These are phyloP conservation scores for Harpalus rubripes DNA, from an alignment of 2,888 invertebrate genomes.

Conservation along the genomic window DNA sequence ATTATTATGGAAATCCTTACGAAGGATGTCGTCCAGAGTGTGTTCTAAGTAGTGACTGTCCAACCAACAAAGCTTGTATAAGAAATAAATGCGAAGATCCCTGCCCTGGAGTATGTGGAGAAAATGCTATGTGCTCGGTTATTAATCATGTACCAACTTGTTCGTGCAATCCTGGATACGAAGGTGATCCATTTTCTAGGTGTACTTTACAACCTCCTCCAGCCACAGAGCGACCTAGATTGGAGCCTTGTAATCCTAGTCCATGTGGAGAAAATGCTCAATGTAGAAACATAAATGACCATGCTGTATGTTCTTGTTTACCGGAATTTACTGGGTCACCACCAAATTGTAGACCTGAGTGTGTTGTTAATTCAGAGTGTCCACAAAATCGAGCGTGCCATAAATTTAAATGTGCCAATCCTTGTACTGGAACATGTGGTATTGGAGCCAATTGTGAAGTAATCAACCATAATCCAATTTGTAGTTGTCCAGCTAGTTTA, in stretches of 20 bases:
- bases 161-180: constrained; percentile 85
- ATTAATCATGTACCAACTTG: constrained; percentile 93
- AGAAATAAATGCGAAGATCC: constrained; percentile 92
- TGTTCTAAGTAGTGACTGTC: constrained; percentile 91
- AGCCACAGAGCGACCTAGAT: constrained; percentile 68
- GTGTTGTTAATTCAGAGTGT: constrained; percentile 88
- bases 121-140: constrained; percentile 90
- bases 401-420: constrained; percentile 87
- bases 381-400: constrained; percentile 85
- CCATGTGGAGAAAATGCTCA: constrained; percentile 90
- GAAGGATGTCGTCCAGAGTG: constrained; percentile 93
- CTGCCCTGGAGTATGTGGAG: constrained; percentile 91
- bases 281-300: constrained; percentile 83
- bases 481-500: constrained; percentile 83
- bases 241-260: constrained; percentile 84
- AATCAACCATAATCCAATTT: constrained; percentile 88
- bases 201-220: constrained; percentile 76
- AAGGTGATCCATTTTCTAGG: constrained; percentile 86
- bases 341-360: constrained; percentile 88
- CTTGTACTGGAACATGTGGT: constrained; percentile 88
- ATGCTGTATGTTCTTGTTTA: constrained; percentile 87
- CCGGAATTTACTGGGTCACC: constrained; percentile 85
- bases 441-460: constrained; percentile 85
- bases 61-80: constrained; percentile 89
- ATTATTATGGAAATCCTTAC: constrained; percentile 92